These are phyloP conservation scores for Drosophila subobscura DNA, from an alignment of 1,140 invertebrate species.

Conservation along the genomic window DNA sequence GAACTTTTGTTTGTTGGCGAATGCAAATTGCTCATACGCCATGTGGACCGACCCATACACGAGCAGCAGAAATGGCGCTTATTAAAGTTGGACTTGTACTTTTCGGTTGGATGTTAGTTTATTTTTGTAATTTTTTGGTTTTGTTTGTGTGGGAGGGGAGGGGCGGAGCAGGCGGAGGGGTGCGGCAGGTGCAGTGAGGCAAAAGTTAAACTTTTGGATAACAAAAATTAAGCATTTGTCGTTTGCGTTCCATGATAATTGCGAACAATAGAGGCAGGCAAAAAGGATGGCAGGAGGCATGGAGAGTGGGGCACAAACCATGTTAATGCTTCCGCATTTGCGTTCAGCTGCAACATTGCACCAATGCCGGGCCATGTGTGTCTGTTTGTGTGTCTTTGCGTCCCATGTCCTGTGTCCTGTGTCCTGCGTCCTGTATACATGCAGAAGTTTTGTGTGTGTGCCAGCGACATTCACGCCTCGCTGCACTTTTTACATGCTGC, in stretches of 20 bases:
- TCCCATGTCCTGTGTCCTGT: slow-evolving; percentile 7
- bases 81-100: slow-evolving; percentile 78
- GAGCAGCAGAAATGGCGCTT: slow-evolving; percentile 59
- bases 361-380: slow-evolving; percentile 21
- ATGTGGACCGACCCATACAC: slow-evolving; percentile 49
- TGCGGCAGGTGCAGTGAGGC: slow-evolving; percentile 26
- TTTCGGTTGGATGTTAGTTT: slow-evolving; percentile 13
- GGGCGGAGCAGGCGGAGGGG: not conserved
- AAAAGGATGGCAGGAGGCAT: slow-evolving; percentile 1
- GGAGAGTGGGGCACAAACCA: slow-evolving; percentile 19
- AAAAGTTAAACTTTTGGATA: slow-evolving; percentile 66
- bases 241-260: slow-evolving; percentile 73
- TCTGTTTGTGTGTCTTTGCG: not conserved
- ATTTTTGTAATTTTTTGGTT: slow-evolving; percentile 15
- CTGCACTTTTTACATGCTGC: slow-evolving; percentile 71
- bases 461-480: slow-evolving; percentile 76
- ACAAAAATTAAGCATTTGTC: slow-evolving; percentile 78
- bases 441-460: slow-evolving; percentile 70
- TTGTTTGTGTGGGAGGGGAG: no score
- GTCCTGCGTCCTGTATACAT: slow-evolving; percentile 37
- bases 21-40: slow-evolving; percentile 73
- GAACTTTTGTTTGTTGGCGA: slow-evolving; percentile 46
- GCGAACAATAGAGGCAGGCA: slow-evolving; percentile 69
- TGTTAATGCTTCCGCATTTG: slow-evolving; percentile 71
- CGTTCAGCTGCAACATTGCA: slow-evolving; percentile 60